Base-by-base conservation (phyloP, 2,888 invertebrate genomes). In the Orthonychiurus folsomi region DNA sequence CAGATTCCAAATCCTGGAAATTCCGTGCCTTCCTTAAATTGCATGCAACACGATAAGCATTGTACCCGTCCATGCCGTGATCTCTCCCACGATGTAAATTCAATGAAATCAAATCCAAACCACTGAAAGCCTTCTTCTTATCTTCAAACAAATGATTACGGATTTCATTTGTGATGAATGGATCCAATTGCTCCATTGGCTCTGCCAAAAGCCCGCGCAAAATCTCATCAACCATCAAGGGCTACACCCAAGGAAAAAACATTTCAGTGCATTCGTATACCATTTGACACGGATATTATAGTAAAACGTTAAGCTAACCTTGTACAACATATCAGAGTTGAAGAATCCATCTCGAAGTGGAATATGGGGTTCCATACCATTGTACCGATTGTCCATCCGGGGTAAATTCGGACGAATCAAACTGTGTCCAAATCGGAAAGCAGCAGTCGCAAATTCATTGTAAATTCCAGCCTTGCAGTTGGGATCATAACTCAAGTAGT, bases 131-230 rank as follows among this genome's bases (percentile, higher is more conserved):
- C 68, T 89, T 86, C 67, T 86, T 85, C 20, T 86, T 82, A 75
- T 93, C 89, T 77, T 95, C 94, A 76, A 95, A 95, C 61, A 95
- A 80, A 78, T 95, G 95, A 78, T 95, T 93, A 9, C 93, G 92
- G 1, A 93, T 91, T 80, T 93, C 93, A 0, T 91, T 91, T 0
- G 93, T 93, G 72, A 93, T 89, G 76, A 93, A 93, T 76, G 93
- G 92, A 79, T 93, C 93, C 58, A 93, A 79, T 1, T 89, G 89
- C 78, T 93, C 93, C 89, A 93, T 92, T 0, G 93, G 92, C 0
- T 91, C 91, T 0, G 91, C 87, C 0, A 90, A 82, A 12, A 93
- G 79, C 37, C 93, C 93, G 59, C 93, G 84, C 64, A 86, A 82
- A 55, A 93, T 84, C 76, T 93, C 91, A 77, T 93, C 93, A 24